These are phyloP conservation scores for Drosophila pseudoananassae DNA, from an alignment of 1,140 invertebrate genomes.

Conservation along the genomic window DNA sequence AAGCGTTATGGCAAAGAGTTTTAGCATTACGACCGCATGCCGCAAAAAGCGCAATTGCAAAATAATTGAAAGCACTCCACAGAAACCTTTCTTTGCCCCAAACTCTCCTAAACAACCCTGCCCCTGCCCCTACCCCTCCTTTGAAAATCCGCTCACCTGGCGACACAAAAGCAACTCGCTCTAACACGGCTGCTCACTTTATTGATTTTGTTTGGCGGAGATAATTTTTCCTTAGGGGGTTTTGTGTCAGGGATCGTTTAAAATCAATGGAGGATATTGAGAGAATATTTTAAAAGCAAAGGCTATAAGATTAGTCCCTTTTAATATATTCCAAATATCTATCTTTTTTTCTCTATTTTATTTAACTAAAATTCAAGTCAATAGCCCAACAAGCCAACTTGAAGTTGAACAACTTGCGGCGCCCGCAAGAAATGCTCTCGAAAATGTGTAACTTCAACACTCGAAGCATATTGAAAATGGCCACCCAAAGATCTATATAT, in stretches of 20 bases:
- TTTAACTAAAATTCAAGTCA: neutral
- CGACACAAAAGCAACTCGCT: constrained; percentile 14
- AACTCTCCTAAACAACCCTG: neutral
- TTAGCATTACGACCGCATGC: constrained; percentile 37
- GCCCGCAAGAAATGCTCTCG: constrained; percentile 10
- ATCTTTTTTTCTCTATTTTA: neutral
- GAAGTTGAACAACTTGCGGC: constrained; percentile 13
- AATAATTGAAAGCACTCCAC: constrained; percentile 58
- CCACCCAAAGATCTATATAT: constrained; percentile 9
- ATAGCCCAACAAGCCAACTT: neutral
- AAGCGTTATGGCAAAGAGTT: constrained; percentile 55
- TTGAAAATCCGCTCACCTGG: constrained; percentile 3
- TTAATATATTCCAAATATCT: no score
- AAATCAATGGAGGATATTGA: no score
- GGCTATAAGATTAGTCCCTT: no score
- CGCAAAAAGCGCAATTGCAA: constrained; percentile 56
- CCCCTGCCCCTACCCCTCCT: no score
- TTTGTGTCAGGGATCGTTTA: no score
- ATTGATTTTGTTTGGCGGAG: constrained; percentile 43
- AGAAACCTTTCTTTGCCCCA: constrained; percentile 7
- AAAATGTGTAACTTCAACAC: constrained; percentile 30
- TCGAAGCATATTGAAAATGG: constrained; percentile 22
- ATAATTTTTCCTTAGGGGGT: neutral
- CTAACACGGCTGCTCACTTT: constrained; percentile 28
- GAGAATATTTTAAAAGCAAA: no score